These are phyloP conservation scores for Thunnus thynnus DNA, from an alignment of 2,113 vertebrate genomes.

Conservation along the genomic window DNA sequence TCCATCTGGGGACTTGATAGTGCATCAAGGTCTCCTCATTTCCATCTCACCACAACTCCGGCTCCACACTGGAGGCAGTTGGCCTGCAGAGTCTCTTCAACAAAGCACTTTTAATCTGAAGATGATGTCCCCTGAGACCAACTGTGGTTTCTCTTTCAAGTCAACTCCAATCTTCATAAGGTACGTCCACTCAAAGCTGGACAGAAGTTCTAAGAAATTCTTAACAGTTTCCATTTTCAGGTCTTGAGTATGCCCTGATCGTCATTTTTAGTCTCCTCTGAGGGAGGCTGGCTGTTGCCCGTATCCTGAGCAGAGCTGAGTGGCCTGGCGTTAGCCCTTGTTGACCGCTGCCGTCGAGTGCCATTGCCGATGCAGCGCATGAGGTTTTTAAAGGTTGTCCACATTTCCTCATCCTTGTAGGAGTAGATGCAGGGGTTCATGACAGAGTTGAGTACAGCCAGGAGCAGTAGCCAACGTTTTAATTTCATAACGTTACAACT, in stretches of 20 bases:
- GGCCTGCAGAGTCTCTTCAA: constrained; percentile 15
- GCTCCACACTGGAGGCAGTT: neutral
- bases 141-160: constrained; percentile 32
- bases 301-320: constrained; percentile 86
- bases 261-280: constrained; percentile 77
- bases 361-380: constrained; percentile 88
- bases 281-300: constrained; percentile 70
- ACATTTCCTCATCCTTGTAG: constrained; percentile 98
- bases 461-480: constrained; percentile 94
- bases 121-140: constrained; percentile 2
- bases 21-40: constrained; percentile 8
- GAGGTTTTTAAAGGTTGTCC: constrained; percentile 93
- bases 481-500: constrained; percentile 87
- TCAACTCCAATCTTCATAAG: constrained; percentile 32
- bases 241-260: constrained; percentile 64
- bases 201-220: neutral
- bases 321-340: constrained; percentile 85
- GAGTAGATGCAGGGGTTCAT: constrained; percentile 99
- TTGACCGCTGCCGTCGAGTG: constrained; percentile 87
- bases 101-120: constrained; percentile 7
- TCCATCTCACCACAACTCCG: neutral
- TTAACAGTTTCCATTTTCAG: constrained; percentile 45
- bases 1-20: constrained; percentile 14
- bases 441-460: constrained; percentile 95
- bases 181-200: neutral